Conservation (phyloP, 2,797 vertebrate species). For the Danio albolineatus region DNA sequence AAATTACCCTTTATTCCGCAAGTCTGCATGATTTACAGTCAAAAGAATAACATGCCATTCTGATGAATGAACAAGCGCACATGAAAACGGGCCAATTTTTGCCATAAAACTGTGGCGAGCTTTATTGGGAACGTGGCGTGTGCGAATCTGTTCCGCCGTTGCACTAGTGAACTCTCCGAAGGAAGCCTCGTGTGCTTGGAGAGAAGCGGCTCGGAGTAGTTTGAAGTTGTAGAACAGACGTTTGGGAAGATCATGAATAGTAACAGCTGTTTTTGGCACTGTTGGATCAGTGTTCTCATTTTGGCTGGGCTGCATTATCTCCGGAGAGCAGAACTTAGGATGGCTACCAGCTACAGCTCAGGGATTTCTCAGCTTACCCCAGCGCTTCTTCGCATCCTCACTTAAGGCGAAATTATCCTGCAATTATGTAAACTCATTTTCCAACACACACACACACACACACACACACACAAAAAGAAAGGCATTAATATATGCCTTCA, state of each 20-base stretch:
- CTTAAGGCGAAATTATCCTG: slow-evolving; percentile 61
- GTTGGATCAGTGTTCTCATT: slow-evolving; percentile 57
- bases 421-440: slow-evolving; percentile 82
- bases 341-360: slow-evolving; percentile 76
- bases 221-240: slow-evolving; percentile 45
- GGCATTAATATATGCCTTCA: slow-evolving; percentile 84
- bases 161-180: slow-evolving; percentile 6
- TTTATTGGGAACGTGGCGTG: slow-evolving; percentile 18
- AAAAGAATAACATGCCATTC: slow-evolving; percentile 54
- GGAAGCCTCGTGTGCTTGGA: neutral
- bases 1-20: slow-evolving; percentile 40
- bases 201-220: slow-evolving; percentile 40
- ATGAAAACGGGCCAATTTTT: slow-evolving; percentile 27
- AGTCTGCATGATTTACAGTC: slow-evolving; percentile 47
- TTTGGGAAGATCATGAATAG: slow-evolving; percentile 72
- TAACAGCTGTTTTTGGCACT: slow-evolving; percentile 67
- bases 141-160: slow-evolving; percentile 6
- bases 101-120: neutral
- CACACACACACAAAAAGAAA: slow-evolving; percentile 74
- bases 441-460: slow-evolving; percentile 68
- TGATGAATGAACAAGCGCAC: slow-evolving; percentile 33
- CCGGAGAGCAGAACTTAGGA: slow-evolving; percentile 71
- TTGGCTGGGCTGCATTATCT: slow-evolving; percentile 75
- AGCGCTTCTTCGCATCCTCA: slow-evolving; percentile 70
- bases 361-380: slow-evolving; percentile 77